phyloP scores from a whole-genome alignment of 2,797 vertebrate species.

The Nannoperca obscura region DNA sequence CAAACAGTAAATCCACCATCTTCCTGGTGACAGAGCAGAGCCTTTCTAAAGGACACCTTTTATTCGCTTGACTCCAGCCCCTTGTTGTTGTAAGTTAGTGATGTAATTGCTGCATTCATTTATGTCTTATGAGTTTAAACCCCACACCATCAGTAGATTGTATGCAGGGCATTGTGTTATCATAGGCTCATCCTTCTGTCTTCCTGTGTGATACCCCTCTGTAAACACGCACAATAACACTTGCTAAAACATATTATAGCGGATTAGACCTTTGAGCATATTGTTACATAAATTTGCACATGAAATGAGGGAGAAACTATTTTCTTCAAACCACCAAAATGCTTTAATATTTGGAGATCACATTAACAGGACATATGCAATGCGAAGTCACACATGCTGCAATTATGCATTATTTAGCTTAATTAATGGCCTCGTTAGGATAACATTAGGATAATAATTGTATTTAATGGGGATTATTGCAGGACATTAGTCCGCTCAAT shows the following conservation, averaged over 20 bases:
- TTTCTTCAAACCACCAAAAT: not conserved
- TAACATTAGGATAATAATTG: constrained; percentile 17
- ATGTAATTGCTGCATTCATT: constrained; percentile 1
- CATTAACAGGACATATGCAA: not conserved
- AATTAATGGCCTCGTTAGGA: constrained; percentile 51
- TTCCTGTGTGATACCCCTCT: not conserved
- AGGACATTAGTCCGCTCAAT: constrained; percentile 38
- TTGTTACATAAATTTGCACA: not conserved
- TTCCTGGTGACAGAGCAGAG: not conserved
- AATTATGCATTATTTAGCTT: constrained; percentile 35
- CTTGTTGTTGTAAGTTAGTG: not conserved
- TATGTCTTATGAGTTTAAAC: not conserved
- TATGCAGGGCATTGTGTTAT: not conserved
- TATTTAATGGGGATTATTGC: constrained; percentile 30
- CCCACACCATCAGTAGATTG: not conserved
- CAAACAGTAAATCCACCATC: not conserved
- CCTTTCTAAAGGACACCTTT: not conserved
- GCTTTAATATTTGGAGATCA: not conserved
- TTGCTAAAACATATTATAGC: not conserved
- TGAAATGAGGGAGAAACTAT: constrained; percentile 1
- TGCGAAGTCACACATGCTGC: not conserved
- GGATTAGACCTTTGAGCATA: constrained; percentile 11
- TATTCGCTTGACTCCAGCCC: not conserved
- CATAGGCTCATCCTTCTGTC: not conserved
- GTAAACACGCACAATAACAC: constrained; percentile 3